Base-by-base conservation (phyloP, 2,888 invertebrate species). In the Archips xylosteana region DNA sequence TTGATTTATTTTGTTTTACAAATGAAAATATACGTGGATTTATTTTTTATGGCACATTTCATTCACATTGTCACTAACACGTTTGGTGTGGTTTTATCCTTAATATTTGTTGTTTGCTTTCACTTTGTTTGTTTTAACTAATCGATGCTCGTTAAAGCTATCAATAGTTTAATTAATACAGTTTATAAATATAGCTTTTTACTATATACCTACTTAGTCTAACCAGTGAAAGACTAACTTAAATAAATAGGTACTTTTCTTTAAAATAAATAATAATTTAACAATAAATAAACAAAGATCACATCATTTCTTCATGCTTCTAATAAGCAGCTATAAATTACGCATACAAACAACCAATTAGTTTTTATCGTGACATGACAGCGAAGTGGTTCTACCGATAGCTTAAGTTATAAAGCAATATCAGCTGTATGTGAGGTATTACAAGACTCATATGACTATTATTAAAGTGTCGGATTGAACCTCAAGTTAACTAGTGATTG, bases 21-120 rank as follows among this genome's bases (percentile, higher is more conserved):
- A 15, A 49, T 5, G 49, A 39, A 6, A 36, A 36, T 6, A 5
- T 36, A 3, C 4, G 3, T 1, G 8, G 6, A 49, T 8, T n/a
- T n/a, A 2, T n/a, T n/a, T 49, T 49, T 49, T 49, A n/a, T 49
- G 5, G n/a, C n/a, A 49, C 45, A 42, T 42, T 42, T 42, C 9
- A 8, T 47, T 47, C 12, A 12, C 23, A 34, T 45, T 76, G 76
- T 70, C 60, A 78, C 79, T 81, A 79, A 79, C 77, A 69, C 47
- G 74, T 71, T 79, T 78, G 71, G 8, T 49, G 47, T 64, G 34
- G 23, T 34, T 47, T 23, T 75, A 75, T 78, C 71, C 64, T 4
- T 76, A 45, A 77, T 80, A 80, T 78, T 77, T 77, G 74, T 23
- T 78, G 77, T 80, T 49, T 78, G 36, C 13, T 61, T 61, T 39